Conservation (phyloP, 2,888 invertebrate genomes). For the Phengaris alcon region DNA sequence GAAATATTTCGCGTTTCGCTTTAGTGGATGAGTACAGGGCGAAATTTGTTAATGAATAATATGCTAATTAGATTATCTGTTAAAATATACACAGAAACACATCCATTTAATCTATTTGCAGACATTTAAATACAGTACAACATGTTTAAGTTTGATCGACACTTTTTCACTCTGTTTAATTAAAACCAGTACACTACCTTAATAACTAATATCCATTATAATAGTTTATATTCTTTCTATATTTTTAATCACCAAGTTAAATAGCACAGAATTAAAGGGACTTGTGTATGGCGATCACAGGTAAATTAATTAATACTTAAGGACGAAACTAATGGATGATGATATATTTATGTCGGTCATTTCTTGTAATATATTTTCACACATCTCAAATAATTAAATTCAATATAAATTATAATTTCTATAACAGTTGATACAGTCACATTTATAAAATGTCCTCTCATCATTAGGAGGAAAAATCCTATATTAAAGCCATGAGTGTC, state of each 20-base stretch:
- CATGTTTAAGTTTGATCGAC: constrained; percentile 31
- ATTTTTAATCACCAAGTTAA: constrained; percentile 35
- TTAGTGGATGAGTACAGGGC: constrained; percentile 38
- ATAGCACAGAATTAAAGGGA: constrained; percentile 34
- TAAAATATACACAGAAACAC: constrained; percentile 40
- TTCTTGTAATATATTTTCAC: constrained; percentile 51
- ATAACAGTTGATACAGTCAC: constrained; percentile 57
- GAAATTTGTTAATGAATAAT: constrained; percentile 36
- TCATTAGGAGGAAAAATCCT: constrained; percentile 32
- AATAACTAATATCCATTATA: constrained; percentile 27
- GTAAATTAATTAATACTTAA: constrained; percentile 34
- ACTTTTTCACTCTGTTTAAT: constrained; percentile 34
- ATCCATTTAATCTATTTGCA: constrained; percentile 33
- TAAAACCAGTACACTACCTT: constrained; percentile 33
- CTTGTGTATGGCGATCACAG: constrained; percentile 35
- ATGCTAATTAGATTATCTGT: constrained; percentile 36
- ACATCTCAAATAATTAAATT: constrained; percentile 60
- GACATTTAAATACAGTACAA: constrained; percentile 34
- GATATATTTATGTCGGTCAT: constrained; percentile 43
- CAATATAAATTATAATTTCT: constrained; percentile 65
- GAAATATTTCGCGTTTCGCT: constrained; percentile 41
- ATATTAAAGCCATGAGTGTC: constrained; percentile 83
- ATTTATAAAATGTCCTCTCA: constrained; percentile 32
- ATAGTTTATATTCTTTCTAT: constrained; percentile 31
- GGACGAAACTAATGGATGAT: constrained; percentile 32